Percentiles rank a stretch among this genome's conserved stretches.
Evolutionary conservation across 2,888 invertebrate species (phyloP).

Genomic region (Dolichopus griseipennis): DNA sequence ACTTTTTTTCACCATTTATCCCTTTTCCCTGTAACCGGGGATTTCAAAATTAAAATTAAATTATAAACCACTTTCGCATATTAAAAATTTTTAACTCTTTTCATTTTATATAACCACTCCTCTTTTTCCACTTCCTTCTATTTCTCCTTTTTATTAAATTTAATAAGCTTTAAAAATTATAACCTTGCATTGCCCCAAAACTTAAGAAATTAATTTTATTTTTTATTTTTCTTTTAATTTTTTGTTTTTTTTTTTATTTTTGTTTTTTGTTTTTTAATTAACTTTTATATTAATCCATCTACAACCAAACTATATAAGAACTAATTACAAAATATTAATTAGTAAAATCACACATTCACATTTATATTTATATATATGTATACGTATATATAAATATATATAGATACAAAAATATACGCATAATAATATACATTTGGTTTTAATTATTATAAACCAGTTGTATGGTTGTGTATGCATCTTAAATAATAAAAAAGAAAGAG

Average conservation of each 20-base stretch:
- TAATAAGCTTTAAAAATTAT: constrained; percentile 3
- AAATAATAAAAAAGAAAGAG: not conserved
- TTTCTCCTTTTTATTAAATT: not conserved
- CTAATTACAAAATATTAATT: constrained; percentile 3
- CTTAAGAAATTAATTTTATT: not conserved
- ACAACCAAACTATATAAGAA: not conserved
- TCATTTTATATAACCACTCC: not conserved
- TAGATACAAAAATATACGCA: not conserved
- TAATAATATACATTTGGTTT: too few species aligned
- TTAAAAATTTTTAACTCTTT: not conserved
- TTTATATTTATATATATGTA: too few species aligned
- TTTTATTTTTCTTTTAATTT: too few species aligned
- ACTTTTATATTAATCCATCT: not conserved
- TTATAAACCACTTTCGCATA: not conserved
- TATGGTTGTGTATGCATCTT: too few species aligned
- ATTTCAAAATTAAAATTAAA: not conserved
- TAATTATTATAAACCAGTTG: too few species aligned
- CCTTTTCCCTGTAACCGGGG: not conserved
- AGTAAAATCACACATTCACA: not conserved
- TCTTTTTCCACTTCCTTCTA: not conserved
- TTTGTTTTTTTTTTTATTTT: too few species aligned
- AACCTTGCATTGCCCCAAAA: constrained; percentile 4
- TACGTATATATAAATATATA: not conserved
- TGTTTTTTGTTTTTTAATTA: not conserved
- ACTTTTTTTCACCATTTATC: too few species aligned